phyloP scores from a whole-genome alignment of 1,140 invertebrate species.

The Solenopsis invicta region DNA sequence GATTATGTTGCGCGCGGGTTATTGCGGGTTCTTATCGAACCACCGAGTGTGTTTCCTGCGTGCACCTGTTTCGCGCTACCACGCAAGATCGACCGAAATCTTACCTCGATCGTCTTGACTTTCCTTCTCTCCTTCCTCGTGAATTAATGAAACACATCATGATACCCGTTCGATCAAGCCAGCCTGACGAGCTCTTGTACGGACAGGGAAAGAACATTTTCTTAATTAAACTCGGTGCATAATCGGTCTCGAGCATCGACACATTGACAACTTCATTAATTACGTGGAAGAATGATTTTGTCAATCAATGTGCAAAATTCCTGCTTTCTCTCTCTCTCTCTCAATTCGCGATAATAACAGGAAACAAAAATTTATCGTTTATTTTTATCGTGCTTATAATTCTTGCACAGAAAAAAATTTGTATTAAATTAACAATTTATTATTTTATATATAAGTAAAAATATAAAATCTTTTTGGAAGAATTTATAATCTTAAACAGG shows the following conservation, averaged over 20 bases:
- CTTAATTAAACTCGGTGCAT: not conserved
- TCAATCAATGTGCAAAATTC: not conserved
- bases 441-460: too few species aligned
- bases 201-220: not conserved
- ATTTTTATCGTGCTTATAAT: not conserved
- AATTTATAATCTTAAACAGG: too few species aligned
- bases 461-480: too few species aligned
- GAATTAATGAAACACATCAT: slow-evolving; percentile 12
- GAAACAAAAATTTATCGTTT: not conserved
- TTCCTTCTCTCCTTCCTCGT: not conserved
- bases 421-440: too few species aligned
- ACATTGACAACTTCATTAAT: not conserved
- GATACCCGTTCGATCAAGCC: not conserved
- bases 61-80: slow-evolving; percentile 35
- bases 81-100: slow-evolving; percentile 34
- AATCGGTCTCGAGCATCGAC: not conserved
- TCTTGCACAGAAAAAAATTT: too few species aligned
- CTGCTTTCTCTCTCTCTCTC: not conserved
- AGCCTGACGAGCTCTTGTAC: not conserved
- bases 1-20: slow-evolving; percentile 77
- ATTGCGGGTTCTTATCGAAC: slow-evolving; percentile 72
- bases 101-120: slow-evolving; percentile 25
- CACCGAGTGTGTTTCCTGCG: slow-evolving; percentile 30
- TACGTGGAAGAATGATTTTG: not conserved
- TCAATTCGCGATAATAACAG: not conserved